Evolutionary conservation across 1,140 invertebrate species (phyloP).

Genomic region (Cotesia vestalis): DNA sequence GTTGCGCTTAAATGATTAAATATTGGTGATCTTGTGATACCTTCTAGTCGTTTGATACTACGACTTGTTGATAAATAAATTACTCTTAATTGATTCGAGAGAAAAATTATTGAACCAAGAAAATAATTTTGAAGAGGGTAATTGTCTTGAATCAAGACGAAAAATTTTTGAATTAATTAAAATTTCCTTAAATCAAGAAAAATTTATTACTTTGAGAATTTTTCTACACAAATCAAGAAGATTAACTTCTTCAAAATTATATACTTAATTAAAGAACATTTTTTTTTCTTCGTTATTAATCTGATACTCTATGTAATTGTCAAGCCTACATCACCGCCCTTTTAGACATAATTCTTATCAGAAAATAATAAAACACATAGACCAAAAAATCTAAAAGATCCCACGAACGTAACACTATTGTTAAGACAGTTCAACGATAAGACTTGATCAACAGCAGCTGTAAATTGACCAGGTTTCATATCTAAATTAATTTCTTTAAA

Average conservation of each 20-base stretch:
- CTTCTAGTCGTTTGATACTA: constrained; percentile 77
- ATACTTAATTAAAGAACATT: no score
- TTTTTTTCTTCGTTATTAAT: constrained; percentile 59
- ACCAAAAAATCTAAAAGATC: no score
- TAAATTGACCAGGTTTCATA: constrained; percentile 72
- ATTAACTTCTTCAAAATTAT: no score
- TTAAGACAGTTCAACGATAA: no score
- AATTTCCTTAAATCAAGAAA: no score
- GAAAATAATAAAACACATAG: no score
- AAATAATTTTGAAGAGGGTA: no score
- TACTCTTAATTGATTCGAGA: constrained; percentile 69
- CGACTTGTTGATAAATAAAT: constrained; percentile 76
- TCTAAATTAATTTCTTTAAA: constrained; percentile 68
- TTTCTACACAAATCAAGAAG: constrained; percentile 77
- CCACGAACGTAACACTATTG: no score
- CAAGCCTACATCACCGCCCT: constrained; percentile 75
- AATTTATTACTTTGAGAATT: constrained; percentile 68
- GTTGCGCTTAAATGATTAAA: constrained; percentile 75
- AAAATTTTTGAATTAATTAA: no score
- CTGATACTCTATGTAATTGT: constrained; percentile 84
- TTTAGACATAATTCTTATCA: no score
- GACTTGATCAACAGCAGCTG: constrained; percentile 81
- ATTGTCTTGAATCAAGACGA: no score
- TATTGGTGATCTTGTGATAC: constrained; percentile 73
- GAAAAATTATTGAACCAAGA: no score